phyloP scores from a whole-genome alignment of 2,888 invertebrate species.

The Aelia acuminata region DNA sequence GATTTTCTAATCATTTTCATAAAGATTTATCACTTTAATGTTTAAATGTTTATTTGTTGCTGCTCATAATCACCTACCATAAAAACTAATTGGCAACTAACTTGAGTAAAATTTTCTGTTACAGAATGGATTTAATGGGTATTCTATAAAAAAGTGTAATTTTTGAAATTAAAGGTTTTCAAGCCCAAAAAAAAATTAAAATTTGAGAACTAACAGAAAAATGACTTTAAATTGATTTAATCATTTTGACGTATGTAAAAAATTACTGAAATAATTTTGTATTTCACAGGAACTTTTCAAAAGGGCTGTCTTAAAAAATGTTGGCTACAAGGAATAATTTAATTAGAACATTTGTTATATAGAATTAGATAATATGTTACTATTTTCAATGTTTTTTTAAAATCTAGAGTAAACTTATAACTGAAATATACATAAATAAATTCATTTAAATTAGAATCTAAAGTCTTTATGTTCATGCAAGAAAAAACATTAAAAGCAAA shows the following conservation, averaged over 20 bases:
- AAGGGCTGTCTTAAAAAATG: neutral
- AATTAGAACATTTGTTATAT: neutral
- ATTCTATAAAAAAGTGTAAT: neutral
- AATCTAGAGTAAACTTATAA: neutral
- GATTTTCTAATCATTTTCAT: neutral
- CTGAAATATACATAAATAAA: neutral
- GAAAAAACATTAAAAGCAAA: neutral
- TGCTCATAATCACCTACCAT: no score
- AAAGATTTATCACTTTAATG: no score
- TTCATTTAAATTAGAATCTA: neutral
- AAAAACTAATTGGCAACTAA: neutral
- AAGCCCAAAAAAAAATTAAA: no score
- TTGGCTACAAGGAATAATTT: no score
- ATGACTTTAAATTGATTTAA: no score
- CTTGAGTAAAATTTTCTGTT: neutral
- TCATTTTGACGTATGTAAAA: no score
- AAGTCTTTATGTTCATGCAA: neutral
- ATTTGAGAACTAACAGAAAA: no score
- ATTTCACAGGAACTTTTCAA: neutral
- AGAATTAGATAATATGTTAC: neutral
- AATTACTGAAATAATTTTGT: no score
- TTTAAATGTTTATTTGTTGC: no score
- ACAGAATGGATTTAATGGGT: neutral
- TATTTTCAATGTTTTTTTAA: neutral
- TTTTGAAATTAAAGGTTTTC: neutral